Evolutionary conservation across 1,140 invertebrate species (phyloP), one percentile per base, ranked within the genome.

Genomic region (Trichomalopsis sarcophagae): DNA sequence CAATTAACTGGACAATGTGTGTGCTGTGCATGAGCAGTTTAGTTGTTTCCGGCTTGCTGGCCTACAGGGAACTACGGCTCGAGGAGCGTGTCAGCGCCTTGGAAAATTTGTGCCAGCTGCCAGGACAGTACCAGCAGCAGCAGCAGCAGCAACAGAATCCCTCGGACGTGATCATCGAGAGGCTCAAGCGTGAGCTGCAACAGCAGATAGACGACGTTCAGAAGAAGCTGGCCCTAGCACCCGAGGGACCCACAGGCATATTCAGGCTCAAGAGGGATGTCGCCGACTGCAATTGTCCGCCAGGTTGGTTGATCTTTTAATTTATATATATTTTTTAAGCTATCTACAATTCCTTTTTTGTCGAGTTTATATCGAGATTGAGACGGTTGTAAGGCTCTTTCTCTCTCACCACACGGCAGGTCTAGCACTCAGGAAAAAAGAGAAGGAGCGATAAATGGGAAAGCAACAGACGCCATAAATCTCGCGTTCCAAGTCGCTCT

Each of bases 11-110:
- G 90, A 88, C 88, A 10, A 89, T 93, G 90, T 91, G 91, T 88
- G 84, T 88, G 80, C 87, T 93, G 82, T 93, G 93, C 86, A 69
- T 93, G n/a, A 87, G 86, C 82, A 91, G 92, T 84, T 80, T 93
- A 62, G 87, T 86, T 13, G 87, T 92, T 78, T 92, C 90, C 79
- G 90, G 88, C 40, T 86, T 93, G 73, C 90, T 93, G 36, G 87
- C 86, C 23, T 93, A 92, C 86, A 88, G 91, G 84, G 90, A 92
- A 82, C 82, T 91, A 10, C 79, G 87, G 7, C 88, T 93, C 33
- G 93, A 93, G 78, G 86, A 90, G 78, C 89, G 92, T 71, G 90
- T 93, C 85, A 87, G 89, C 4, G 89, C 81, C 81, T 86, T 93
- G 50, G 93, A 93, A 81, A 80, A 85, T 4, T 87, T 88, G 33